A percentile compares a stretch with the other conserved stretches of the same genome.
Conservation (phyloP, 2,797 vertebrate species). For the Tinamus major region DNA sequence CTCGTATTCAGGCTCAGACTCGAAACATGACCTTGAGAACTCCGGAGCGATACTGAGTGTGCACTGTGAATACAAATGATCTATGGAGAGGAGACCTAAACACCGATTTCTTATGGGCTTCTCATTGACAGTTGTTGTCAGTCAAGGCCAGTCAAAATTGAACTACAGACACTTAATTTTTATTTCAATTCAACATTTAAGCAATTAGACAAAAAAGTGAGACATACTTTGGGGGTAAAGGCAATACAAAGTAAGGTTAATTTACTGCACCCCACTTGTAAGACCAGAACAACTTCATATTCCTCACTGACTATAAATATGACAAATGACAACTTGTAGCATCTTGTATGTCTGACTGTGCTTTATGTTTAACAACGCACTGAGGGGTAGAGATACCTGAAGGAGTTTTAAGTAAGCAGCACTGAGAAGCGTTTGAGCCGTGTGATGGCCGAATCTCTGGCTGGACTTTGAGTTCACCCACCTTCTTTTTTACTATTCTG, state of each 20-base stretch:
- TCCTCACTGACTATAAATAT: neutral
- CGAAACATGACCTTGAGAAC: neutral
- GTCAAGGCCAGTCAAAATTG: fast-evolving
- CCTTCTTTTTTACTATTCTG: neutral
- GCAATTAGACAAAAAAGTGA: neutral
- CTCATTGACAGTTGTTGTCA: neutral
- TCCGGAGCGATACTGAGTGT: neutral
- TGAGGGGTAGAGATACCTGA: neutral
- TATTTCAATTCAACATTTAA: neutral
- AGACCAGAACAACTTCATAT: neutral
- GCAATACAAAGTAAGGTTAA: neutral
- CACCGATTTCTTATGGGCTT: neutral
- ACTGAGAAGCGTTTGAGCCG: neutral
- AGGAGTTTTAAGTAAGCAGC: neutral
- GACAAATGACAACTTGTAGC: neutral
- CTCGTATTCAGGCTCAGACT: neutral
- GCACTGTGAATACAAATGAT: neutral
- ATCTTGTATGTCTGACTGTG: neutral
- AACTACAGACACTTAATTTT: neutral
- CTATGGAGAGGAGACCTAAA: neutral
- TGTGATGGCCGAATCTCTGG: fast-evolving
- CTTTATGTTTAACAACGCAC: neutral
- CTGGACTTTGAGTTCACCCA: neutral
- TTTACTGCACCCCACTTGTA: neutral
- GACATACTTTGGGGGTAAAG: neutral